These are phyloP conservation scores for Petroica traversi DNA, from an alignment of 2,113 vertebrate genomes.

Conservation along the genomic window DNA sequence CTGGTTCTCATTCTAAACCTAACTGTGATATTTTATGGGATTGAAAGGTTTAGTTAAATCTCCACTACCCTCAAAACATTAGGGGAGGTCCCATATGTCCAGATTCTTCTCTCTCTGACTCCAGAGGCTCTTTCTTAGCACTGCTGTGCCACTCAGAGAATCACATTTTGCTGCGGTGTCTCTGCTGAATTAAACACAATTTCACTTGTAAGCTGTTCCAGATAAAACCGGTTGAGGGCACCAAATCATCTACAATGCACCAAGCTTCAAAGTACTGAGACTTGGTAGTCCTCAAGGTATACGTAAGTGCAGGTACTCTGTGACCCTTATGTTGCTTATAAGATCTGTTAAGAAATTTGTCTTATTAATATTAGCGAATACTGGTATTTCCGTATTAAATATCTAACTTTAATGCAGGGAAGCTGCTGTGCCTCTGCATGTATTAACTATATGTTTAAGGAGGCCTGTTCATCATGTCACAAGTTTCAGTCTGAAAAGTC, in stretches of 20 bases:
- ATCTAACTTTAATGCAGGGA: neutral
- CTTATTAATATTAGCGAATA: neutral
- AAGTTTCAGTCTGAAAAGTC: neutral
- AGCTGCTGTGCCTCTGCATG: neutral
- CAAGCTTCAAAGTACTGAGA: neutral
- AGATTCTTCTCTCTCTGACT: neutral
- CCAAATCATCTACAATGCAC: neutral
- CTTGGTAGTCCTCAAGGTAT: neutral
- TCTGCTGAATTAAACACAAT: neutral
- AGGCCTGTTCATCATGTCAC: neutral
- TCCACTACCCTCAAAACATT: neutral
- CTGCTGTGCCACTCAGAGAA: neutral
- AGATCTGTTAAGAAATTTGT: neutral
- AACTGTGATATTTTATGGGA: neutral
- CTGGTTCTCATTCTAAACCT: neutral
- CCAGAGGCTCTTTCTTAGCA: neutral
- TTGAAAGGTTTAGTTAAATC: neutral
- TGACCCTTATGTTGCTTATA: neutral
- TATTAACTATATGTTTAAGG: neutral
- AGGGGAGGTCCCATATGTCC: neutral
- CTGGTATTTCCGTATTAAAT: neutral
- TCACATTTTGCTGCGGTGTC: neutral
- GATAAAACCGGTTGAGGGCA: slow-evolving; percentile 20
- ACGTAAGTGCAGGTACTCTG: neutral
- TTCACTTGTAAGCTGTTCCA: neutral